A percentile compares a stretch with the other conserved stretches of the same genome.
These are phyloP conservation scores for Theocolax elegans DNA, from an alignment of 1,140 invertebrate species.

Conservation along the genomic window DNA sequence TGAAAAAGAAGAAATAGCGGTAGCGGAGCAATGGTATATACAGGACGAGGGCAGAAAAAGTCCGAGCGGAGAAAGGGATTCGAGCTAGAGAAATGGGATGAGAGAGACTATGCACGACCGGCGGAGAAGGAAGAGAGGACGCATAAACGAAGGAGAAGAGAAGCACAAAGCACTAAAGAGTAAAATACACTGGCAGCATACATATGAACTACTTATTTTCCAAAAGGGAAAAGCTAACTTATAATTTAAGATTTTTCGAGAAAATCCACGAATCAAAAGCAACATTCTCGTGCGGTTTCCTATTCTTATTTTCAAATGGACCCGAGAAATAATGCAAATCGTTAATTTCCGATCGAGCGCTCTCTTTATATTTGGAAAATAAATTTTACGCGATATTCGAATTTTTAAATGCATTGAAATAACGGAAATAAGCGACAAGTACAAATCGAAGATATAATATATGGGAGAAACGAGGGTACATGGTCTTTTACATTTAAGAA, in stretches of 20 bases:
- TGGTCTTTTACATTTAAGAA: too few species aligned
- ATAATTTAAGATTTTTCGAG: slow-evolving; percentile 14
- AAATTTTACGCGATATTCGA: too few species aligned
- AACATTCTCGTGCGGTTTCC: too few species aligned
- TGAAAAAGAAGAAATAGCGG: slow-evolving; percentile 10
- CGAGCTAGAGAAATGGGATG: background rate
- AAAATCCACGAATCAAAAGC: too few species aligned
- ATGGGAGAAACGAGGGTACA: too few species aligned
- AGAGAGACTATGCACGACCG: background rate
- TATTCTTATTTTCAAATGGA: too few species aligned
- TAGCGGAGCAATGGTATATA: background rate
- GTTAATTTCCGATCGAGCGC: too few species aligned
- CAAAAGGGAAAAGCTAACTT: background rate
- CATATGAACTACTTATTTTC: slow-evolving; percentile 38
- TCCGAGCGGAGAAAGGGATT: slow-evolving; percentile 21
- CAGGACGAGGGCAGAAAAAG: background rate
- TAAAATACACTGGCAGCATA: slow-evolving; percentile 38
- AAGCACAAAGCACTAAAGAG: slow-evolving; percentile 12
- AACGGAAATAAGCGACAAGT: too few species aligned
- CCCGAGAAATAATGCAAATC: too few species aligned
- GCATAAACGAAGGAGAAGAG: background rate
- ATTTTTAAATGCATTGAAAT: too few species aligned
- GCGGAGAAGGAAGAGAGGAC: background rate
- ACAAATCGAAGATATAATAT: too few species aligned
- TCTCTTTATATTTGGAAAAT: too few species aligned